These are phyloP conservation scores for Drosophila mulleri DNA, from an alignment of 2,888 invertebrate species.

Conservation along the genomic window DNA sequence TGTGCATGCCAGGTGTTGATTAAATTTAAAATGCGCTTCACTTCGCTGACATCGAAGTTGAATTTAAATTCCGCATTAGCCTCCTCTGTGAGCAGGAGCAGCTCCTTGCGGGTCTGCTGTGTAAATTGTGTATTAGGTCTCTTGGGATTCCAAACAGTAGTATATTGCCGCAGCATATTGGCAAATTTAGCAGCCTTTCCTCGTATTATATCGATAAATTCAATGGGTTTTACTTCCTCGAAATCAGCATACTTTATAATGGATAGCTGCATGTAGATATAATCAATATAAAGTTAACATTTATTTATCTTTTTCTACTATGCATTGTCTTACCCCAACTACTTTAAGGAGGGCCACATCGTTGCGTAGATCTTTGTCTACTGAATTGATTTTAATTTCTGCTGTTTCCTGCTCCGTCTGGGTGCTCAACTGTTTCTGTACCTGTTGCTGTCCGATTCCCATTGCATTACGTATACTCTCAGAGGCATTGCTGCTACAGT, in stretches of 20 bases:
- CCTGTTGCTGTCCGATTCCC: constrained; percentile 7
- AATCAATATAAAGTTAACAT: not conserved
- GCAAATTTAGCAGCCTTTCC: constrained; percentile 56
- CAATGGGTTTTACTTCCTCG: constrained; percentile 50
- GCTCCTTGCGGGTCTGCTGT: constrained; percentile 9
- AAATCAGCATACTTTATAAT: constrained; percentile 38
- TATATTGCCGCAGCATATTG: constrained; percentile 35
- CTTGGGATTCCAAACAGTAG: constrained; percentile 53
- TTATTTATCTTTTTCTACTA: not conserved
- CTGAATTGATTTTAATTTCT: not conserved
- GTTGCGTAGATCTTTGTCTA: not conserved
- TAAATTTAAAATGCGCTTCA: constrained; percentile 70
- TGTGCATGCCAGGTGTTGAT: constrained; percentile 59
- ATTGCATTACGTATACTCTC: constrained; percentile 34
- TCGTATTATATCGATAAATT: constrained; percentile 45
- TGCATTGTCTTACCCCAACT: constrained; percentile 51
- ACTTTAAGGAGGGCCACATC: constrained; percentile 31
- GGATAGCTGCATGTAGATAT: constrained; percentile 49
- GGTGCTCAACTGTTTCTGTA: not conserved
- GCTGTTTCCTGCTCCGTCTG: not conserved
- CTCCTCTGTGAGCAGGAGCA: constrained; percentile 35
- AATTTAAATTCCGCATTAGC: constrained; percentile 36
- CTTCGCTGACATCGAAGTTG: constrained; percentile 35
- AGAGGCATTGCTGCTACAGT: constrained; percentile 8
- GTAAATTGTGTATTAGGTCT: not conserved